Percentiles rank a stretch among this genome's conserved stretches.
phyloP scores from a whole-genome alignment of 2,888 invertebrate species.

The Eueremaeus valkanovi region DNA sequence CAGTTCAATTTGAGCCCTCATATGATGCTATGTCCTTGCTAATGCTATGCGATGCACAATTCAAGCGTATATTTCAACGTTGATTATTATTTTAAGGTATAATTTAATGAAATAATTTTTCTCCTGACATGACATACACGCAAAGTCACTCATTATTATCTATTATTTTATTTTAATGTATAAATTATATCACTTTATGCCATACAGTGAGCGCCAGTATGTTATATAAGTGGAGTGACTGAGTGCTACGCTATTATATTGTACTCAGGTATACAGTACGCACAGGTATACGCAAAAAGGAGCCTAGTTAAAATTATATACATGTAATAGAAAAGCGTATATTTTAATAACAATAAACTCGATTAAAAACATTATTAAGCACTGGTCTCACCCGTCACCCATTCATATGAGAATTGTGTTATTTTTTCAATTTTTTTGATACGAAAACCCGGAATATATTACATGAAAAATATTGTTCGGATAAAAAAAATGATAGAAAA shows the following conservation, averaged over 20 bases:
- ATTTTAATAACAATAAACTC: neutral
- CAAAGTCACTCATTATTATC: constrained; percentile 12
- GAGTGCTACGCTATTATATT: neutral
- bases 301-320: neutral
- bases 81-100: constrained; percentile 22
- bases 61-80: neutral
- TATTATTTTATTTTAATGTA: constrained; percentile 2
- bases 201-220: neutral
- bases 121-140: constrained; percentile 9
- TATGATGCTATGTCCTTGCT: no score
- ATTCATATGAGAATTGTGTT: neutral
- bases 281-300: neutral
- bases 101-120: constrained; percentile 22
- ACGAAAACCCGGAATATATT: neutral
- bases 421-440: neutral
- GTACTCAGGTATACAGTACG: neutral
- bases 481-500: no score
- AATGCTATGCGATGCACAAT: neutral
- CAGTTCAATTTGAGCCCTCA: no score
- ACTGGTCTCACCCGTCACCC: neutral
- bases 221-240: neutral
- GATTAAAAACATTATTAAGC: neutral
- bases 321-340: neutral
- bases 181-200: neutral
- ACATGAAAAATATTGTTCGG: neutral